Evolutionary conservation across 2,113 vertebrate genomes (phyloP).

Genomic region (Cervus canadensis): DNA sequence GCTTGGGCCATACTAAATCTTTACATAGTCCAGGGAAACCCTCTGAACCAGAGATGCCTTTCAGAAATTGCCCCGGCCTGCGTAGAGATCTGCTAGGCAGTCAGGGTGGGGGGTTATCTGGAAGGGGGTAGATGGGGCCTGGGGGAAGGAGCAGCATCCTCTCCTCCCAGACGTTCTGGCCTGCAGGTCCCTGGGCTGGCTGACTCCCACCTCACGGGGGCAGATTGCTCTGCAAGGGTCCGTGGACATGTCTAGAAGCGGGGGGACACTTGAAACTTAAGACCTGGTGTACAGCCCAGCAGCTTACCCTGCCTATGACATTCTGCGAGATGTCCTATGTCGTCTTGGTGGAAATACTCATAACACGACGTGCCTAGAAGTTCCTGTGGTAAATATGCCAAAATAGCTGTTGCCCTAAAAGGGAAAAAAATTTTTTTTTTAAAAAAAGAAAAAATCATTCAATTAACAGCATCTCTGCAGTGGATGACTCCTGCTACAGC

Average conservation of each 20-base stretch:
- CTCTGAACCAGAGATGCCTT: background rate
- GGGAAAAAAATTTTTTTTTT: background rate
- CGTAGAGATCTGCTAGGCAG: background rate
- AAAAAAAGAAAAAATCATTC: background rate
- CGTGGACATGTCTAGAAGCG: background rate
- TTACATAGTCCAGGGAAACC: background rate
- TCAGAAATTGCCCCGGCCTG: background rate
- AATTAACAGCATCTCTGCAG: background rate
- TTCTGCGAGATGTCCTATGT: slow-evolving; percentile 96
- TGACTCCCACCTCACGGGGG: background rate
- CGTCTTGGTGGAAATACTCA: slow-evolving; percentile 99
- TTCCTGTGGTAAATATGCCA: slow-evolving; percentile 98
- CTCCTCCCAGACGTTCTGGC: background rate
- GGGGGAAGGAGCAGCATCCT: background rate
- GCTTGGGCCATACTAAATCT: background rate
- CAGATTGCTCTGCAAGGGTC: background rate
- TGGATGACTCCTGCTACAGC: background rate
- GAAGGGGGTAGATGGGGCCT: too few species aligned
- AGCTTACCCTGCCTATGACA: slow-evolving; percentile 95
- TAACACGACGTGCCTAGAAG: slow-evolving; percentile 98
- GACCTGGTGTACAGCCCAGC: background rate
- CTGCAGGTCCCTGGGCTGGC: background rate
- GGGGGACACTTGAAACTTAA: background rate
- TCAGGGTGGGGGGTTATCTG: background rate
- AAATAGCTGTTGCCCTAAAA: slow-evolving; percentile 94